Conservation (phyloP, 2,888 invertebrate species). For the Bombylius discolor region DNA sequence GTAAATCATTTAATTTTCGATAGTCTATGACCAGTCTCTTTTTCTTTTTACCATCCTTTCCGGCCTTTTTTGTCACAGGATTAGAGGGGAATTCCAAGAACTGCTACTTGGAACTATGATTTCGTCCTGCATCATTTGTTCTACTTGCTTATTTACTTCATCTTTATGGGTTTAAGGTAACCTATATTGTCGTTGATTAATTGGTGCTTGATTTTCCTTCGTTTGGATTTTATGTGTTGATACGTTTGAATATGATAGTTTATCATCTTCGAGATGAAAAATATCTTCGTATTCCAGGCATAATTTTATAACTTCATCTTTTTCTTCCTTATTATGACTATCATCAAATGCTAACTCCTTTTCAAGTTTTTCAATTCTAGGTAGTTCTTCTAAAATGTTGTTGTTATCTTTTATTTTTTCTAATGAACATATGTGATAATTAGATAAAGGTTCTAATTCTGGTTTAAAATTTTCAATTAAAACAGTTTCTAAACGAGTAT, state of each 20-base stretch:
- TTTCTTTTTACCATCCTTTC: neutral
- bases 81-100: slow-evolving; percentile 12
- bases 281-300: too few species aligned
- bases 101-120: slow-evolving; percentile 19
- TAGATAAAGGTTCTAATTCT: too few species aligned
- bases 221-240: neutral
- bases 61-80: neutral
- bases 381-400: too few species aligned
- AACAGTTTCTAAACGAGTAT: too few species aligned
- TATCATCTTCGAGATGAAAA: neutral
- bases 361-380: too few species aligned
- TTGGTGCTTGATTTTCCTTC: neutral
- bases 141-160: neutral
- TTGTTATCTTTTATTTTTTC: too few species aligned
- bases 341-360: too few species aligned
- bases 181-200: neutral
- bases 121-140: slow-evolving; percentile 18
- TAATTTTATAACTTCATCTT: slow-evolving; percentile 5
- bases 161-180: neutral
- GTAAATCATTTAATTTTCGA: slow-evolving; percentile 10
- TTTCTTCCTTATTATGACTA: too few species aligned
- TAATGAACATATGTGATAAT: too few species aligned
- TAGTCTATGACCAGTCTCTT: neutral
- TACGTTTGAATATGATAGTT: neutral
- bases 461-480: too few species aligned